phyloP scores from a whole-genome alignment of 2,113 vertebrate genomes.

The Stomatorhinus ivindoensis region DNA sequence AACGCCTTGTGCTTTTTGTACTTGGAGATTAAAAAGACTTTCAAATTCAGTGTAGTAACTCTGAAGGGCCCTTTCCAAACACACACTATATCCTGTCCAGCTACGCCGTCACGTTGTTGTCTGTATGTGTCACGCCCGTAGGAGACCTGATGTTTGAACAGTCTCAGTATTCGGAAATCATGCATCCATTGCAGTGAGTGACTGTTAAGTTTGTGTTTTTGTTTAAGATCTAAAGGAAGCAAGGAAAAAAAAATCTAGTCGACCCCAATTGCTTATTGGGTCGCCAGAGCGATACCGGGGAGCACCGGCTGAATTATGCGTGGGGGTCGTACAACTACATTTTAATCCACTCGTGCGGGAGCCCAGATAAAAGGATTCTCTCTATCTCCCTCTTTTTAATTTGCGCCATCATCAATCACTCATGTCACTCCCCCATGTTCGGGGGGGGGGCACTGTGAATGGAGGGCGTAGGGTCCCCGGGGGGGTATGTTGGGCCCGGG shows the following conservation, averaged over 20 bases:
- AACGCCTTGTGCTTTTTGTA: neutral
- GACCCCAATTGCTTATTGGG: slow-evolving; percentile 10
- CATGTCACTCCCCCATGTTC: slow-evolving; percentile 36
- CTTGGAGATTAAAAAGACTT: neutral
- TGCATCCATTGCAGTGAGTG: neutral
- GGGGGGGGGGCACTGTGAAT: slow-evolving; percentile 24
- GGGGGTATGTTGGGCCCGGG: slow-evolving; percentile 53
- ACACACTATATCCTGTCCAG: neutral
- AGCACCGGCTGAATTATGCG: slow-evolving; percentile 56
- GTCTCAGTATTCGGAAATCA: neutral
- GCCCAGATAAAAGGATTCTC: slow-evolving; percentile 67
- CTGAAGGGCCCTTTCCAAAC: neutral
- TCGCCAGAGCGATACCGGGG: slow-evolving; percentile 53
- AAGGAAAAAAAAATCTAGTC: neutral
- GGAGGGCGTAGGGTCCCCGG: slow-evolving; percentile 48
- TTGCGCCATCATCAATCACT: slow-evolving; percentile 72
- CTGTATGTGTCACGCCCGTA: neutral
- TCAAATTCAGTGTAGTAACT: neutral
- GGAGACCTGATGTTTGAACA: neutral
- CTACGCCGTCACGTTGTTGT: neutral
- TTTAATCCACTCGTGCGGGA: slow-evolving; percentile 70
- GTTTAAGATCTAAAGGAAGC: neutral
- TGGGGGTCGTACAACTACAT: slow-evolving; percentile 65
- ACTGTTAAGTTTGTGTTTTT: neutral
- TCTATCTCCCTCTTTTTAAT: slow-evolving; percentile 67